These are phyloP conservation scores for Harpagoxenus sublaevis DNA, from an alignment of 2,888 invertebrate species.

Conservation along the genomic window DNA sequence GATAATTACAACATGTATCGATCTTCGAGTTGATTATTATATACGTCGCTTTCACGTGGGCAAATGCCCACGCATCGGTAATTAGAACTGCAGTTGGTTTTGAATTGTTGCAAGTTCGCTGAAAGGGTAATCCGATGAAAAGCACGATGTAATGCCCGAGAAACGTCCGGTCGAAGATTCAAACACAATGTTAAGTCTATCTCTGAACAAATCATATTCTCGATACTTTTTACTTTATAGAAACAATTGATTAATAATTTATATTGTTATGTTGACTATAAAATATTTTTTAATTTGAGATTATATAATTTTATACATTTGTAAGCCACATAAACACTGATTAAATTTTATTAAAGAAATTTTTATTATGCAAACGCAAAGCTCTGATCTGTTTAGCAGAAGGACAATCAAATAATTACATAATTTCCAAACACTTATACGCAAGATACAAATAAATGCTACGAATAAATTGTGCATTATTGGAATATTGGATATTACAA, in stretches of 20 bases:
- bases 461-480: background rate
- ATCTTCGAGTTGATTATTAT: constrained; percentile 27
- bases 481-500: background rate
- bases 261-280: background rate
- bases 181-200: background rate
- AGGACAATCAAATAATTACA: background rate
- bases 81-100: constrained; percentile 29
- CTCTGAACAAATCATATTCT: background rate
- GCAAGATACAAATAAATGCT: background rate
- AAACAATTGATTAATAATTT: background rate
- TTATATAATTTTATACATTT: background rate
- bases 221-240: background rate
- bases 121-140: constrained; percentile 54
- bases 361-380: background rate
- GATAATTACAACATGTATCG: constrained; percentile 40
- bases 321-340: background rate
- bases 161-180: constrained; percentile 23
- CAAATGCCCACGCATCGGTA: background rate
- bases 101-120: background rate
- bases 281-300: background rate
- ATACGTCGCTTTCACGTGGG: constrained; percentile 17
- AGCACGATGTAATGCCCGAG: constrained; percentile 45
- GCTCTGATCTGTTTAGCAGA: background rate
- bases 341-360: background rate
- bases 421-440: background rate